These are phyloP conservation scores for Austrolebias charrua DNA, from an alignment of 2,797 vertebrate species.

Conservation along the genomic window DNA sequence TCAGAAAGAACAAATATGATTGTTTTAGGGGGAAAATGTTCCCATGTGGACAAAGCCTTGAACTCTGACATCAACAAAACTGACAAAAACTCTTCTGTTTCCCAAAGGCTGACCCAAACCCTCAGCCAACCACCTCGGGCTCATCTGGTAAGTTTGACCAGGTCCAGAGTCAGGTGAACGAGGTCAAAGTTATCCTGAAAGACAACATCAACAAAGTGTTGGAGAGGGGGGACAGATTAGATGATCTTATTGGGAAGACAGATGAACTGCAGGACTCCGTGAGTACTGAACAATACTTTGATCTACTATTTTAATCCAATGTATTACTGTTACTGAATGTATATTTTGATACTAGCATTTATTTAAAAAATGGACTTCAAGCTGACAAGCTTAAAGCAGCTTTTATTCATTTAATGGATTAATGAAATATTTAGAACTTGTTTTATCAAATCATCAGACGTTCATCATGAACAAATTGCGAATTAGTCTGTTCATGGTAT, in stretches of 20 bases:
- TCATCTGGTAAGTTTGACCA: conserved; percentile 61
- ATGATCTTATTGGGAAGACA: conserved; percentile 76
- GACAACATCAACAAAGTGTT: conserved; percentile 87
- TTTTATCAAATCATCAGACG: no score
- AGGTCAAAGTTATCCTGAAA: conserved; percentile 83
- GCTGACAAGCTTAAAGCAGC: no score
- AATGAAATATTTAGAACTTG: neutral
- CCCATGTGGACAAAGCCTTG: no score
- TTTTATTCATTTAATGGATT: neutral
- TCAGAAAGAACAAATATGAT: no score
- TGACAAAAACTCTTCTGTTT: neutral
- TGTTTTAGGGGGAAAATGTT: no score
- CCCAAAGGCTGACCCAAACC: conserved; percentile 64
- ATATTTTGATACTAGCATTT: no score
- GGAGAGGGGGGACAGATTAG: conserved; percentile 80
- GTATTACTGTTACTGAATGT: no score
- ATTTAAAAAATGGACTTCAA: no score
- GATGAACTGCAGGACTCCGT: conserved; percentile 80
- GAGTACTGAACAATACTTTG: conserved; percentile 35
- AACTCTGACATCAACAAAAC: neutral
- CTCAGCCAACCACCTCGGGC: conserved; percentile 52
- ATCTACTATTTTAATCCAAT: no score
- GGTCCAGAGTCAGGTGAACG: conserved; percentile 81
- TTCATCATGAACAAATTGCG: neutral
- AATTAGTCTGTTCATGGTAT: neutral